A percentile compares a stretch with the other conserved stretches of the same genome.
Evolutionary conservation across 2,888 invertebrate genomes (phyloP).

Genomic region (Gasteruption jaculator): DNA sequence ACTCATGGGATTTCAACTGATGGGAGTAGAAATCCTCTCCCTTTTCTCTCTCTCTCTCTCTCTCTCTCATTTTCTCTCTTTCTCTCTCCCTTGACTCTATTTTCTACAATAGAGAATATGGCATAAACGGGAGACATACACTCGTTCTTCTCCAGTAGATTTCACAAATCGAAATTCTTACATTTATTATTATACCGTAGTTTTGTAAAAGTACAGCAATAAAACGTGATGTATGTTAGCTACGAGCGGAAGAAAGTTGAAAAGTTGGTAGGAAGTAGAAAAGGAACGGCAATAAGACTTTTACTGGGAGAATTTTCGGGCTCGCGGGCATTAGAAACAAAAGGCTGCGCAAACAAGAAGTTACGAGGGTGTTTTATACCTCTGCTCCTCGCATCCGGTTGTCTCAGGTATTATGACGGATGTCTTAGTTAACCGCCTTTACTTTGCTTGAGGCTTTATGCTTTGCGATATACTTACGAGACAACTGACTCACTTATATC

Average conservation of each 20-base stretch:
- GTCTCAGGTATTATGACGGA: conserved; percentile 50
- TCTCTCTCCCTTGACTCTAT: neutral
- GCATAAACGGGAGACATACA: neutral
- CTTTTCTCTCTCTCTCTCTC: conserved; percentile 2
- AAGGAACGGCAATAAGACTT: no score
- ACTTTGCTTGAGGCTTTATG: conserved; percentile 25
- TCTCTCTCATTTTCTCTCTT: conserved; percentile 2
- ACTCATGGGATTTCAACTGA: conserved; percentile 51
- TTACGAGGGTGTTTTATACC: conserved; percentile 41
- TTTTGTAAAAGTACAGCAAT: no score
- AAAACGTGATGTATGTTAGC: no score
- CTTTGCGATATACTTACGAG: conserved; percentile 24
- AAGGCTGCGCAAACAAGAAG: conserved; percentile 40
- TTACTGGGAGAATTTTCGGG: no score
- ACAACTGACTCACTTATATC: conserved; percentile 27
- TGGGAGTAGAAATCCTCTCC: neutral
- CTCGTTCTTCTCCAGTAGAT: neutral
- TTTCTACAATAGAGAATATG: no score
- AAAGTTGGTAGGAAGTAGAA: no score
- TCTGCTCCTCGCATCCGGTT: conserved; percentile 38
- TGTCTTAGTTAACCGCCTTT: conserved; percentile 35
- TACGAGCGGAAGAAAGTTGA: no score
- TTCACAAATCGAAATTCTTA: no score
- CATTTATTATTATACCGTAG: no score
- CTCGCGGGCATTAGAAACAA: conserved; percentile 33